Percentiles rank a stretch among this genome's conserved stretches.
These are phyloP conservation scores for Hydrotaea cyrtoneurina DNA, from an alignment of 2,888 invertebrate species.

Conservation along the genomic window DNA sequence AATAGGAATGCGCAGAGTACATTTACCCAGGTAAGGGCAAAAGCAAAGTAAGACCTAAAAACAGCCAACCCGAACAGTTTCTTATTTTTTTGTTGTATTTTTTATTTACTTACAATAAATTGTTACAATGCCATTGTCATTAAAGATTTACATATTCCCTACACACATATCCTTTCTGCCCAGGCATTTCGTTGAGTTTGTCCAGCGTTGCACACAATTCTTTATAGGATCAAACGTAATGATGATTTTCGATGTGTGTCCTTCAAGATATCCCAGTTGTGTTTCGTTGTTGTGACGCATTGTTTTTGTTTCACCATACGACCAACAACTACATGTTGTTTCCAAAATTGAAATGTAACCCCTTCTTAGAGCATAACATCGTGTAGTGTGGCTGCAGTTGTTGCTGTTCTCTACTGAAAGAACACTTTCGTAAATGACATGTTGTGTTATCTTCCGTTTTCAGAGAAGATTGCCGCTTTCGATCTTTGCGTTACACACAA, in stretches of 20 bases:
- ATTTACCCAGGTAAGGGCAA: neutral
- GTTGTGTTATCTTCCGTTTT: conserved; percentile 17
- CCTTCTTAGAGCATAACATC: conserved; percentile 8
- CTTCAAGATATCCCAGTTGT: conserved; percentile 11
- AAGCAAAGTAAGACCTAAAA: too few relatives aligned
- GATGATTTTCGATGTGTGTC: conserved; percentile 5
- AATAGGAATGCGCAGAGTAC: neutral
- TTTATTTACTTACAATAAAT: conserved; percentile 44
- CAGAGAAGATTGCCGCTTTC: conserved; percentile 53
- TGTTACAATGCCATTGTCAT: conserved; percentile 51
- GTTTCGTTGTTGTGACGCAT: neutral
- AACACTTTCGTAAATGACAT: conserved; percentile 32
- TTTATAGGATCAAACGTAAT: too few relatives aligned
- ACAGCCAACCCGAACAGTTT: too few relatives aligned
- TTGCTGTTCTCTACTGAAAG: neutral
- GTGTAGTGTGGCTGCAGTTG: neutral
- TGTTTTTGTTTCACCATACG: conserved; percentile 51
- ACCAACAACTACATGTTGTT: neutral
- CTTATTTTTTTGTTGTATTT: conserved; percentile 34
- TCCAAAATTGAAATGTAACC: conserved; percentile 41
- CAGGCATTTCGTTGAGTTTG: conserved; percentile 9
- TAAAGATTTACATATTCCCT: conserved; percentile 30
- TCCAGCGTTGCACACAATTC: conserved; percentile 26
- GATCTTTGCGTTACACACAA: conserved; percentile 40
- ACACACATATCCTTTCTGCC: neutral